Evolutionary conservation across 2,797 vertebrate species (phyloP), one percentile per base, ranked within the genome.

Genomic region (Chaenodraco wilsoni): DNA sequence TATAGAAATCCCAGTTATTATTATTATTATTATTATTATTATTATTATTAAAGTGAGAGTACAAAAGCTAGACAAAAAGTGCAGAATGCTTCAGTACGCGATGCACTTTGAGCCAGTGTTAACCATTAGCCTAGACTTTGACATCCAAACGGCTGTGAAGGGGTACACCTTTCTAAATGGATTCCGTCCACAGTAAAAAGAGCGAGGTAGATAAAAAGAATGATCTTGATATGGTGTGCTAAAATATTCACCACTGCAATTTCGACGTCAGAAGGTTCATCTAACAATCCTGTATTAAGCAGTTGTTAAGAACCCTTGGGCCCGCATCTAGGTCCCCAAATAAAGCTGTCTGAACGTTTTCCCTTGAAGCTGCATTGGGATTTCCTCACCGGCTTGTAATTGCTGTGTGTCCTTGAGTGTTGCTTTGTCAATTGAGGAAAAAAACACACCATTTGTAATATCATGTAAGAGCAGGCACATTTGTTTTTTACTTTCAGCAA

Each of bases 201-300:
- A 87, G 44, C 46, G 46, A 81, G 76, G 87, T 81, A 76, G 82
- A 89, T 84, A 83, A 86, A 91, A 84, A 74, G 55, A 87, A 84
- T 87, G 78, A 90, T 85, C 69, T 83, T 61, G 64, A 88, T 84
- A 86, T 77, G 66, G 76, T 66, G 67, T 82, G 68, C 13, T 91
- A 72, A 89, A 92, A 91, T 91, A 92, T 92, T 90, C 81, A 91
- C 60, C 60, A 21, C 52, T 66, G 69, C 45, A 67, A 74, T 72
- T 52, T 73, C 9, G 1, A 44, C 61, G 64, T 83, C 74, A 75
- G 63, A 83, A 72, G 63, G 77, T 84, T 89, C 69, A 86, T 74
- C 67, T 72, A 84, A 83, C 82, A 76, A 76, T 89, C 75, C 77
- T 56, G 71, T 81, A 80, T 90, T 78, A 82, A 86, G 76, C 67